Evolutionary conservation across 2,888 invertebrate species (phyloP).

Genomic region (Parelbella ahira): DNA sequence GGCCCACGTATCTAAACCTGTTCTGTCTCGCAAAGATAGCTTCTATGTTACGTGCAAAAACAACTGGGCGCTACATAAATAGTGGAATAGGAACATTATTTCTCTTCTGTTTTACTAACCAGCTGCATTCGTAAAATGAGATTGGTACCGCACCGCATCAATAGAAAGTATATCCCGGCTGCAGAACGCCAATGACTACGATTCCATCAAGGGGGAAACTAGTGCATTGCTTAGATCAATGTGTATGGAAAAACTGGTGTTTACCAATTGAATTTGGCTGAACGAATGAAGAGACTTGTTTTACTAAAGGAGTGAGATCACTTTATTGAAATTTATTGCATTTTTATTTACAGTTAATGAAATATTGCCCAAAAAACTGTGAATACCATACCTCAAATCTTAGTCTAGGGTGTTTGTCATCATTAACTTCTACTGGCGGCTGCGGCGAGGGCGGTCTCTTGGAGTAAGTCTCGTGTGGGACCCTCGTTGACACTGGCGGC

Average conservation of each 20-base stretch:
- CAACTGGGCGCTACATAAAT: no score
- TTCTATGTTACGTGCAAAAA: no score
- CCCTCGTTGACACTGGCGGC: constrained; percentile 29
- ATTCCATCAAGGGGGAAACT: neutral
- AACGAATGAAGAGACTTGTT: no score
- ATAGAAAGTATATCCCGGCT: constrained; percentile 7
- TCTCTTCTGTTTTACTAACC: no score
- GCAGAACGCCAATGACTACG: constrained; percentile 18
- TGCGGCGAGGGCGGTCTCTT: constrained; percentile 33
- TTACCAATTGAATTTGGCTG: no score
- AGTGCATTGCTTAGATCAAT: no score
- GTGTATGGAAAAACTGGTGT: no score
- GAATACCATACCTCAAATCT: constrained; percentile 60
- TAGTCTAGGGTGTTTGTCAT: constrained; percentile 61
- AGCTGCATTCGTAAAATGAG: constrained; percentile 3
- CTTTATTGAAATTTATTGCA: no score
- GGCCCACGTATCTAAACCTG: no score
- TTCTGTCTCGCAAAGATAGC: no score
- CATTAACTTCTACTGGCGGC: constrained; percentile 36
- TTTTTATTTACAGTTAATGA: neutral
- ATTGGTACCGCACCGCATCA: constrained; percentile 7
- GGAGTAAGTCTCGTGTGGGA: constrained; percentile 28
- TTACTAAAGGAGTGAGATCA: no score
- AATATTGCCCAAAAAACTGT: neutral
- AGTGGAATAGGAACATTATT: no score